Percentiles rank a stretch among this genome's conserved stretches.
These are phyloP conservation scores for Leptura quadrifasciata DNA, from an alignment of 2,888 invertebrate species.

Conservation along the genomic window DNA sequence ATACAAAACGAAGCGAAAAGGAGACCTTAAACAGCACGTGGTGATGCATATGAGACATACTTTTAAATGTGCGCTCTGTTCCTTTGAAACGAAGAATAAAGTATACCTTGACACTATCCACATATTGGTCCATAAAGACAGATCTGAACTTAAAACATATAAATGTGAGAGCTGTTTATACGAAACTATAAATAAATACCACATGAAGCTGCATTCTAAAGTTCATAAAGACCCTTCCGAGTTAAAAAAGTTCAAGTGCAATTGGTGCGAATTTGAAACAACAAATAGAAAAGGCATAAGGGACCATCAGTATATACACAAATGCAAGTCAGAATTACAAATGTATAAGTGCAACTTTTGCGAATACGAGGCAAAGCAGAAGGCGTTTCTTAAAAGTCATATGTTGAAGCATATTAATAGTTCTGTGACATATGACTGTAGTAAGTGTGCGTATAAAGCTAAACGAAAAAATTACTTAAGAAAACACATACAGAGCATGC, in stretches of 20 bases:
- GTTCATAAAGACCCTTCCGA: neutral
- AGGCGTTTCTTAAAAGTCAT: neutral
- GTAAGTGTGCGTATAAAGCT: neutral
- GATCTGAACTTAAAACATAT: neutral
- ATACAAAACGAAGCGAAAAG: neutral
- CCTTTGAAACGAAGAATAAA: neutral
- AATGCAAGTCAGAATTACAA: neutral
- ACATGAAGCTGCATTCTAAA: neutral
- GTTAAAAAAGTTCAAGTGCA: neutral
- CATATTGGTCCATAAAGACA: neutral
- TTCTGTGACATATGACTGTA: neutral
- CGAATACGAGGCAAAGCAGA: neutral
- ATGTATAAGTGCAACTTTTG: neutral
- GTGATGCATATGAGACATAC: neutral
- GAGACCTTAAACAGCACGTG: constrained; percentile 24
- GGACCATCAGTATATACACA: neutral
- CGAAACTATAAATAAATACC: neutral
- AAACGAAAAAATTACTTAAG: constrained; percentile 10
- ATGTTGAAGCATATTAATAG: neutral
- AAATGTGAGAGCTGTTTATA: constrained; percentile 19
- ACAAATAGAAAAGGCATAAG: neutral
- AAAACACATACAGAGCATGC: neutral
- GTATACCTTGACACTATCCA: neutral
- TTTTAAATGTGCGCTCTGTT: constrained; percentile 8
- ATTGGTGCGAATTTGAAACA: constrained; percentile 17